Evolutionary conservation across 2,113 vertebrate species (phyloP).

Genomic region (Thermophis baileyi): DNA sequence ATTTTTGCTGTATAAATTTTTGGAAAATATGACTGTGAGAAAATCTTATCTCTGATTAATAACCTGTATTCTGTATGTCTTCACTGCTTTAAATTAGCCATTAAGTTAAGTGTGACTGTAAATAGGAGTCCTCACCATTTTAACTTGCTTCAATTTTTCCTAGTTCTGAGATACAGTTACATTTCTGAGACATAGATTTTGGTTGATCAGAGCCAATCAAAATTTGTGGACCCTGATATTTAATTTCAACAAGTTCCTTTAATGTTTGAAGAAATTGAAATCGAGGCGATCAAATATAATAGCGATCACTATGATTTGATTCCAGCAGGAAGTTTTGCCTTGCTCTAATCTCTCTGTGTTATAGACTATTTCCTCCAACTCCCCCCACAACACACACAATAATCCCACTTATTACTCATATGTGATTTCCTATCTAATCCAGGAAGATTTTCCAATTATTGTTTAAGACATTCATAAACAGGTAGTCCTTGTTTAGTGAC

Average conservation of each 20-base stretch:
- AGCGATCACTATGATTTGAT: neutral
- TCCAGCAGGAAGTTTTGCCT: neutral
- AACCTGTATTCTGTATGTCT: neutral
- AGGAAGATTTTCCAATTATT: neutral
- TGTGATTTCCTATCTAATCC: neutral
- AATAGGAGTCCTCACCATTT: neutral
- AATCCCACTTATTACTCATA: neutral
- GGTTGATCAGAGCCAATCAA: neutral
- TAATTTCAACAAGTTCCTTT: neutral
- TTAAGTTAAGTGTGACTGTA: neutral
- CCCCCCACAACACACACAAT: neutral
- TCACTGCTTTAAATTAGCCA: neutral
- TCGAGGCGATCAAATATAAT: neutral
- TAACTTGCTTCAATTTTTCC: neutral
- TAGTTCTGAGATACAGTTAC: neutral
- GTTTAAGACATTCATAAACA: neutral
- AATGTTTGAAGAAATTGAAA: neutral
- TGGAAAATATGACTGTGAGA: neutral
- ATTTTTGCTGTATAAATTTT: neutral
- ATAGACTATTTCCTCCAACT: neutral
- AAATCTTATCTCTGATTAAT: conserved; percentile 4
- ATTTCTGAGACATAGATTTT: neutral
- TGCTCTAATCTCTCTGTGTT: neutral
- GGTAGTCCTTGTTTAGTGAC: neutral
- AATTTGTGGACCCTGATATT: neutral